Base-by-base conservation (phyloP, 2,797 vertebrate genomes). In the Hippoglossus hippoglossus region DNA sequence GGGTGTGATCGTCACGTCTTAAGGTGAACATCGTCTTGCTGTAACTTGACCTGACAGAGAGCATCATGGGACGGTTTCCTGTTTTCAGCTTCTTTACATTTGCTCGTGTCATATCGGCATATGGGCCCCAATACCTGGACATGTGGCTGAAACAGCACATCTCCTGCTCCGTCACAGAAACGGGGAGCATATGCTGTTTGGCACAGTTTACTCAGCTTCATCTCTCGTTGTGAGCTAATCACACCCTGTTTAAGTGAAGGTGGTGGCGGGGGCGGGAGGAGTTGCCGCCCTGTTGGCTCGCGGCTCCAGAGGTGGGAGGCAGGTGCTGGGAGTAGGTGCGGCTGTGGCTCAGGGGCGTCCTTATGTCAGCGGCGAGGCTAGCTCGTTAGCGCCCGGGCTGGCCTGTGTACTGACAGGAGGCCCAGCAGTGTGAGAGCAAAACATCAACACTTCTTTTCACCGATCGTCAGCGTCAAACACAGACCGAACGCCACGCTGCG, bases 381-480 rank as follows among this genome's bases (percentile, higher is more conserved):
- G 56, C 71, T 89, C 9, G 59, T 90, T 89, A 87, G 77, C 82
- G 2, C 80, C 55, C 53, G 51, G 39, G 74, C 67, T 81, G 49
- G 63, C 56, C 60, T 55, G 16, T 49, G 76, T 62, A 22, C 67
- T 75, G 81, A 86, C 84, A 86, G 46, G 57, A 47, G 68, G 65
- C 57, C 46, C 71, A 66, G 64, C 58, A 58, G 76, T 59, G 75
- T 67, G 75, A 81, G 68, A 77, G 70, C 77, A 77, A 84, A 83
- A 77, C 71, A 86, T 72, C 81, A 80, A 71, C 68, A 70, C 71
- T 44, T 13, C 10, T 31, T 15, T 16, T 41, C 39, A 41, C 39
- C 2, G 39, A 41, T 41, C 63, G 66, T 88, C 74, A 77, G 66
- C 57, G 64, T 80, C 81, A 81, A 81, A 76, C 52, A 21, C 19